phyloP scores from a whole-genome alignment of 2,113 vertebrate species.

The Ivindomyrus marchei region DNA sequence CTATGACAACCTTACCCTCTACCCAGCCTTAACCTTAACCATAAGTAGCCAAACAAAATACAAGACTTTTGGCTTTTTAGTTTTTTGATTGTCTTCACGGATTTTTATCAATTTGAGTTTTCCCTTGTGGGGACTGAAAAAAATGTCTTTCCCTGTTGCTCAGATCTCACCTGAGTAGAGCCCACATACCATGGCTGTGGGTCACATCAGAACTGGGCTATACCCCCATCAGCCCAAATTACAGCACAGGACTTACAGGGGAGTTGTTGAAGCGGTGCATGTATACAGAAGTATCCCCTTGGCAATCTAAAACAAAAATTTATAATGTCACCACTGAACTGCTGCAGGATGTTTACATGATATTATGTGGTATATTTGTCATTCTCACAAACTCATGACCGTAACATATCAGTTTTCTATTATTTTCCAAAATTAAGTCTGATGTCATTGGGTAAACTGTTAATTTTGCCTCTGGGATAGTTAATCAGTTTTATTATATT shows the following conservation, averaged over 20 bases:
- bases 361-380: not conserved
- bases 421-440: not conserved
- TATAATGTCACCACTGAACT: not conserved
- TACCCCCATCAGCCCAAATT: not conserved
- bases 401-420: not conserved
- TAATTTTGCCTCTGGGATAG: not conserved
- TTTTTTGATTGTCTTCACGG: not conserved
- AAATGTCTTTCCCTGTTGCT: not conserved
- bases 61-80: not conserved
- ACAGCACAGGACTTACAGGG: not conserved
- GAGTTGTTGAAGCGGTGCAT: not conserved
- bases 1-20: no score
- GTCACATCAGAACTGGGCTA: not conserved
- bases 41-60: no score
- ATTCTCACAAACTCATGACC: not conserved
- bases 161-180: not conserved
- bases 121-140: not conserved
- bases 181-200: not conserved
- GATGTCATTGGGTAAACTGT: not conserved
- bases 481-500: not conserved
- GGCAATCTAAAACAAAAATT: slow-evolving; percentile 14
- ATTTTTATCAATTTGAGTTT: not conserved
- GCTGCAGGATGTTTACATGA: not conserved
- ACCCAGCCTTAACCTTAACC: no score
- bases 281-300: not conserved